Evolutionary conservation across 92 coral and sea anemone species (phyloP).

Genomic region (Heteractis magnifica): DNA sequence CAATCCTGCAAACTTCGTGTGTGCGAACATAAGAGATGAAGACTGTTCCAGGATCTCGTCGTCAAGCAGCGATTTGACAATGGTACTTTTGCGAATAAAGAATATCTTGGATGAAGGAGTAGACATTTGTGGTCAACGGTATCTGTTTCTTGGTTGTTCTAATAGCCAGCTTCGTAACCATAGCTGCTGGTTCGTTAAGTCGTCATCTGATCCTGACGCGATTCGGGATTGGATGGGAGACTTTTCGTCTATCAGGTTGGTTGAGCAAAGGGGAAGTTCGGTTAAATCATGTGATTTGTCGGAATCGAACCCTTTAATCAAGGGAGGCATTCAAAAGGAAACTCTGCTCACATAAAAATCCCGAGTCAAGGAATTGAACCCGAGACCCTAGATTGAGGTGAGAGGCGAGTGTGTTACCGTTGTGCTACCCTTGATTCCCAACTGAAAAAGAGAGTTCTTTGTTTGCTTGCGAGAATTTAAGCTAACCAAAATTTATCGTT

Average conservation of each 20-base stretch:
- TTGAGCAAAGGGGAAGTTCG: background rate
- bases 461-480: too few relatives aligned
- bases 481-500: too few relatives aligned
- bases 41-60: conserved; percentile 87
- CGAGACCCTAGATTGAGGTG: too few relatives aligned
- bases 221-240: conserved; percentile 98
- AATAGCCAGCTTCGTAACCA: conserved; percentile 95
- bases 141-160: conserved; percentile 84
- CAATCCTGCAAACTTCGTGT: conserved; percentile 67
- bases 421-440: too few relatives aligned
- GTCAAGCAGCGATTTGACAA: conserved; percentile 55
- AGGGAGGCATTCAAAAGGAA: too few relatives aligned
- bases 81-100: conserved; percentile 56
- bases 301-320: too few relatives aligned
- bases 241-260: conserved; percentile 79
- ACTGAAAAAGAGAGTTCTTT: too few relatives aligned
- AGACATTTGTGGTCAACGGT: conserved; percentile 57
- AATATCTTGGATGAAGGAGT: conserved; percentile 62
- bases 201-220: conserved; percentile 61
- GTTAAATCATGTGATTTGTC: too few relatives aligned
- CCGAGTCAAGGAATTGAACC: too few relatives aligned
- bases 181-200: conserved; percentile 93
- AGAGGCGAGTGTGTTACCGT: too few relatives aligned
- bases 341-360: too few relatives aligned
- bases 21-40: conserved; percentile 86